Evolutionary conservation across 2,797 vertebrate genomes (phyloP).

Genomic region (Anas acuta): DNA sequence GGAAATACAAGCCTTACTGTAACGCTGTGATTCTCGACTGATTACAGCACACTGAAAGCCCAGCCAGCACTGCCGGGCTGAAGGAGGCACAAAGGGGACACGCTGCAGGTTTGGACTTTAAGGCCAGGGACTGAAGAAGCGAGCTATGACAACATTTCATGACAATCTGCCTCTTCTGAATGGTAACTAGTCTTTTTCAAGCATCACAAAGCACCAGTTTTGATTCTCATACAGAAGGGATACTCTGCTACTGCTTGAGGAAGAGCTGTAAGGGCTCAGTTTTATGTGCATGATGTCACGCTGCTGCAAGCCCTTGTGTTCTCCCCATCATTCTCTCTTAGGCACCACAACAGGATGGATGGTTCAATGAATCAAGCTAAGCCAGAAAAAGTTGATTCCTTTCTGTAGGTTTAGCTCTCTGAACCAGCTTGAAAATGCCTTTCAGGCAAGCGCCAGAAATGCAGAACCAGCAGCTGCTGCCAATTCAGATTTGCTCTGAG

Average conservation of each 20-base stretch:
- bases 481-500: background rate
- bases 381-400: background rate
- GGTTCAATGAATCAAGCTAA: background rate
- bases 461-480: background rate
- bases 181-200: background rate
- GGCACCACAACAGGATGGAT: accelerated
- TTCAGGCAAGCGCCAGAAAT: background rate
- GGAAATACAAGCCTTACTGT: background rate
- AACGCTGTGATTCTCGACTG: background rate
- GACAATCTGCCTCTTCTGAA: background rate
- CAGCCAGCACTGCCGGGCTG: background rate
- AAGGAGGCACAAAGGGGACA: background rate
- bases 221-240: background rate
- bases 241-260: background rate
- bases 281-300: background rate
- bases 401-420: background rate
- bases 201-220: background rate
- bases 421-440: background rate
- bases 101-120: background rate
- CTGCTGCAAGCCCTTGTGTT: background rate
- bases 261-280: background rate
- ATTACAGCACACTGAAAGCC: background rate
- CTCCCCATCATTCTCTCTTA: background rate
- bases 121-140: background rate
- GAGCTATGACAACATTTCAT: background rate